These are phyloP conservation scores for Drosophila rubida DNA, from an alignment of 2,888 invertebrate species.

Conservation along the genomic window DNA sequence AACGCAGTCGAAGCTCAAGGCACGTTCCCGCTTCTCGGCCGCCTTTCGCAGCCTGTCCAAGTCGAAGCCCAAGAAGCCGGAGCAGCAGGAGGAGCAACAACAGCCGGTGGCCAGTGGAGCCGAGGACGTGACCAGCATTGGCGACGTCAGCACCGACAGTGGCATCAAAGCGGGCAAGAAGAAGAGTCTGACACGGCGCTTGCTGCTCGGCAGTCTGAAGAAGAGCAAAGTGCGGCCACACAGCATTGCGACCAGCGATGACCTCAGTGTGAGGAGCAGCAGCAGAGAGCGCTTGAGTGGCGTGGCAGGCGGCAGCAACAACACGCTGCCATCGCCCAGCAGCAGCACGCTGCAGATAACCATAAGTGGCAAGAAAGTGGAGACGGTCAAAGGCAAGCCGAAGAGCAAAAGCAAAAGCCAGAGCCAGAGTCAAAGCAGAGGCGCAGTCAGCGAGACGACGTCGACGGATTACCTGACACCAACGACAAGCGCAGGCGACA, in stretches of 20 bases:
- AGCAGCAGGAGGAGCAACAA: not conserved
- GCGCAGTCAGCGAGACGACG: slow-evolving; percentile 57
- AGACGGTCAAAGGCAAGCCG: slow-evolving; percentile 54
- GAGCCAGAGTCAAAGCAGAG: slow-evolving; percentile 39
- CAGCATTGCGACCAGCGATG: slow-evolving; percentile 66
- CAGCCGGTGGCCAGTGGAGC: slow-evolving; percentile 35
- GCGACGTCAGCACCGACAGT: slow-evolving; percentile 39
- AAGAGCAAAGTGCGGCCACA: slow-evolving; percentile 72
- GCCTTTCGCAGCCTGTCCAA: slow-evolving; percentile 82
- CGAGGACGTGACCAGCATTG: slow-evolving; percentile 50
- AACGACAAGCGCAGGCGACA: slow-evolving; percentile 21
- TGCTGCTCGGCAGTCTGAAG: slow-evolving; percentile 76
- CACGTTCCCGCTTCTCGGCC: slow-evolving; percentile 82
- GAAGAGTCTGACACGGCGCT: slow-evolving; percentile 77
- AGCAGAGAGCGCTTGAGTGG: slow-evolving; percentile 46
- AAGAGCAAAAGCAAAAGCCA: slow-evolving; percentile 39
- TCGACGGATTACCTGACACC: slow-evolving; percentile 54
- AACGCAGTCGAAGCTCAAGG: slow-evolving; percentile 68
- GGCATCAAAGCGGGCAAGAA: slow-evolving; percentile 66
- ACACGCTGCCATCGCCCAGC: slow-evolving; percentile 27
- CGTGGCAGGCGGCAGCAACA: slow-evolving; percentile 14
- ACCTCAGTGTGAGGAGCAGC: slow-evolving; percentile 56
- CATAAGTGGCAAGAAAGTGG: slow-evolving; percentile 82
- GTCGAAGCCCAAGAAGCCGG: slow-evolving; percentile 67
- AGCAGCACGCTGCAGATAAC: slow-evolving; percentile 83